phyloP scores from a whole-genome alignment of 2,797 vertebrate genomes.

The Fratercula arctica region DNA sequence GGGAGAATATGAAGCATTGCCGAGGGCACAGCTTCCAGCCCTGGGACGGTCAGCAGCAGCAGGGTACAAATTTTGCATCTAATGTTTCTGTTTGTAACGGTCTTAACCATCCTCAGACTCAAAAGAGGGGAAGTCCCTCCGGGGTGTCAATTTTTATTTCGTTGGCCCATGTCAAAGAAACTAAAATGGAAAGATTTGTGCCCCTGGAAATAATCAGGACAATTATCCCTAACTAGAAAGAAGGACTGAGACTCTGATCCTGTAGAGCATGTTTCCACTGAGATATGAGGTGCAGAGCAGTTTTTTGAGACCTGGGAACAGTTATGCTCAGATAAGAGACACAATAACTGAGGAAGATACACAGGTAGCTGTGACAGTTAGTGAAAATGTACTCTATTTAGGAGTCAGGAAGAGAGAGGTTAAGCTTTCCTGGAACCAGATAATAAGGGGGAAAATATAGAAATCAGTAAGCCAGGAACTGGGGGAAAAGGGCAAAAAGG shows the following conservation, averaged over 20 bases:
- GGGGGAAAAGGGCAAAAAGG: not conserved
- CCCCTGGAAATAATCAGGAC: not conserved
- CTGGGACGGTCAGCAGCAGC: not conserved
- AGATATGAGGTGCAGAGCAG: not conserved
- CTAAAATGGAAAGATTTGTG: not conserved
- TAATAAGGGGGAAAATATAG: fast-evolving
- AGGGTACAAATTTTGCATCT: not conserved
- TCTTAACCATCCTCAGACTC: not conserved
- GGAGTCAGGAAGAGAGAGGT: not conserved
- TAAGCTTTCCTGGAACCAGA: not conserved
- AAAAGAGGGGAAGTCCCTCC: not conserved
- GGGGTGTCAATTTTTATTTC: not conserved
- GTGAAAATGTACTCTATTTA: not conserved
- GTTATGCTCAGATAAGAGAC: not conserved
- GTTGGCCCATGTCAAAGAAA: not conserved
- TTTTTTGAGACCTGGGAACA: not conserved
- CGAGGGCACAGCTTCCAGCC: not conserved
- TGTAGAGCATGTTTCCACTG: not conserved
- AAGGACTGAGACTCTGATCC: not conserved
- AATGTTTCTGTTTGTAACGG: not conserved
- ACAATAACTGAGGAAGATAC: not conserved
- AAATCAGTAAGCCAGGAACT: not conserved
- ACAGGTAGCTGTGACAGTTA: not conserved
- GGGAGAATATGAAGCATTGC: not conserved
- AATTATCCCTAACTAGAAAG: not conserved